A percentile compares a stretch with the other conserved stretches of the same genome.
Evolutionary conservation across 2,888 invertebrate genomes (phyloP).

Genomic region (Drosophila differens): DNA sequence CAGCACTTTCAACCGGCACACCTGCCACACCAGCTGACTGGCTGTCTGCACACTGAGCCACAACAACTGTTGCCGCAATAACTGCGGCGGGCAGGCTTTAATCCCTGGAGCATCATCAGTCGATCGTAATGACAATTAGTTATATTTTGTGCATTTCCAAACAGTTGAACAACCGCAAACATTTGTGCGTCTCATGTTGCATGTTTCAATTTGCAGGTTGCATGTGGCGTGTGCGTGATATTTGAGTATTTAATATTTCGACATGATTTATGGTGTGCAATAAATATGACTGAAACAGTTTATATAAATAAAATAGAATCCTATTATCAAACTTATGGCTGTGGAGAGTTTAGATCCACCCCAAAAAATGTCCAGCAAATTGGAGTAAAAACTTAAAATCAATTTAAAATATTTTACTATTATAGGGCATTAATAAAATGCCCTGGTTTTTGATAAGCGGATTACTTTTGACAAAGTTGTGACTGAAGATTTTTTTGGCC

Average conservation of each 20-base stretch:
- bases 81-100: conserved; percentile 8
- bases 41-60: background rate
- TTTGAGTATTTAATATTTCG: conserved; percentile 11
- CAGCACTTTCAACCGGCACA: conserved; percentile 3
- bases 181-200: conserved; percentile 14
- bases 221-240: conserved; percentile 44
- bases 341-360: background rate
- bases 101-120: conserved; percentile 31
- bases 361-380: background rate
- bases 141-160: conserved; percentile 35
- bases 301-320: background rate
- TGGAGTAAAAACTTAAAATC: too few relatives aligned
- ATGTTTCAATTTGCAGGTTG: conserved; percentile 11
- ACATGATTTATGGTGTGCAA: background rate
- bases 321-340: background rate
- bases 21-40: background rate
- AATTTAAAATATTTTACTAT: background rate
- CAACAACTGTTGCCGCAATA: conserved; percentile 28
- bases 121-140: conserved; percentile 49
- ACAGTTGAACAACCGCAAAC: conserved; percentile 24
- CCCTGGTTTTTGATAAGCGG: background rate
- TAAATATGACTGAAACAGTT: background rate
- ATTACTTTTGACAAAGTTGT: background rate
- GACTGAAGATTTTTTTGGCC: background rate
- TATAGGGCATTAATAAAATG: background rate